Evolutionary conservation across 1,140 invertebrate species (phyloP).

Genomic region (Hesperophylax magnus): DNA sequence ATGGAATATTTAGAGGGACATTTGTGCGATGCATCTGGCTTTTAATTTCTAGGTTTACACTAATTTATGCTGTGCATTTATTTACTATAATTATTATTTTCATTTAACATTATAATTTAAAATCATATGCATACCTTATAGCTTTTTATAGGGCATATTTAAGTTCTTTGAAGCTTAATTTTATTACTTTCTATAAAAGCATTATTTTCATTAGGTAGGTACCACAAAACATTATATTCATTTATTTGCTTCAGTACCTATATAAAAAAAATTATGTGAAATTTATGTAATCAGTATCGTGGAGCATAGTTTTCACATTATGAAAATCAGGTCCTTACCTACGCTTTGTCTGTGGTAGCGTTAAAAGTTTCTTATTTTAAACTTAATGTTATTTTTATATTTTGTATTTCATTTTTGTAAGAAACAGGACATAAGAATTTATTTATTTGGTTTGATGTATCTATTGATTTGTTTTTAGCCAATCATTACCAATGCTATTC

Average conservation of each 20-base stretch:
- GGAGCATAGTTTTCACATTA: background rate
- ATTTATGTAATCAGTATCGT: background rate
- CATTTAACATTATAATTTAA: constrained; percentile 27
- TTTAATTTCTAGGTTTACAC: constrained; percentile 28
- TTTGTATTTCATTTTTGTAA: background rate
- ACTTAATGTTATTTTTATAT: background rate
- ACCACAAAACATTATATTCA: background rate
- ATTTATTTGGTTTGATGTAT: constrained; percentile 25
- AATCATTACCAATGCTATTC: constrained; percentile 52
- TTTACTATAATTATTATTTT: constrained; percentile 38
- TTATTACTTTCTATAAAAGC: constrained; percentile 2
- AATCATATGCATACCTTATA: constrained; percentile 19
- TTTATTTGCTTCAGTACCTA: background rate
- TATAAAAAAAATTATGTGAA: background rate
- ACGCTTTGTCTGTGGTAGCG: constrained; percentile 13
- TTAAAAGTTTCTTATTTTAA: background rate
- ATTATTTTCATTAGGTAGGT: background rate
- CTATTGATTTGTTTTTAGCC: constrained; percentile 43
- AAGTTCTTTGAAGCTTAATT: background rate
- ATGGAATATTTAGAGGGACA: constrained; percentile 27
- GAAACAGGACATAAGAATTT: background rate
- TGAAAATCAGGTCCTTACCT: too few species aligned
- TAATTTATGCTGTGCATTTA: constrained; percentile 46
- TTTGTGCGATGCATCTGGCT: constrained; percentile 41
- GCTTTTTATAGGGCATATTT: constrained; percentile 6